Evolutionary conservation across 2,888 invertebrate genomes (phyloP).

Genomic region (Amorpha juglandis): DNA sequence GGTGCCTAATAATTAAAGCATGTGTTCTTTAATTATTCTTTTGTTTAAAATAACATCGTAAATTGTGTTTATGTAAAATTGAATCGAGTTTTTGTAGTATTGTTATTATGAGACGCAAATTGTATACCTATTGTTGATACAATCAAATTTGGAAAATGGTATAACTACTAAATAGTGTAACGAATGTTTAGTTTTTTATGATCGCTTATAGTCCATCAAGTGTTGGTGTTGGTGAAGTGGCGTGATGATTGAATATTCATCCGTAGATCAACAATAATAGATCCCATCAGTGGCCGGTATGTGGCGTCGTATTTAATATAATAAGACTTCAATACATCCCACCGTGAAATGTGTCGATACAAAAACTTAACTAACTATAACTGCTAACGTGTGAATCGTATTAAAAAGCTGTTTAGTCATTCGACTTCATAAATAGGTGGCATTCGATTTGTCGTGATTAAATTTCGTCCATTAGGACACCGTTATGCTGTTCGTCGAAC

Average conservation of each 20-base stretch:
- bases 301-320: slow-evolving; percentile 83
- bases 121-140: slow-evolving; percentile 32
- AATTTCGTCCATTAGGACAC: slow-evolving; percentile 81
- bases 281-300: slow-evolving; percentile 80
- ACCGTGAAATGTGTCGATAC: slow-evolving; percentile 83
- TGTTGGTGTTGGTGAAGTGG: slow-evolving; percentile 70
- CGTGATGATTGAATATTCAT: slow-evolving; percentile 82
- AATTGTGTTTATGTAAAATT: slow-evolving; percentile 45
- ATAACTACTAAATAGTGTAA: slow-evolving; percentile 58
- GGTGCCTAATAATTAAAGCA: slow-evolving; percentile 75
- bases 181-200: slow-evolving; percentile 62
- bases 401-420: slow-evolving; percentile 84
- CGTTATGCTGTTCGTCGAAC: slow-evolving; percentile 72
- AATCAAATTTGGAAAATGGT: slow-evolving; percentile 47
- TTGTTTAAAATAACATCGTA: slow-evolving; percentile 44
- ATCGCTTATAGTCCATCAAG: slow-evolving; percentile 61
- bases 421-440: slow-evolving; percentile 82
- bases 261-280: slow-evolving; percentile 83
- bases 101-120: slow-evolving; percentile 17
- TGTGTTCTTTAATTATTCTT: slow-evolving; percentile 58
- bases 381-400: slow-evolving; percentile 84
- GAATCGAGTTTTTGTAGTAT: slow-evolving; percentile 29
- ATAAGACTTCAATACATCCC: slow-evolving; percentile 81
- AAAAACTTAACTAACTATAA: slow-evolving; percentile 84
- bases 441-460: slow-evolving; percentile 84